Evolutionary conservation across 2,113 vertebrate genomes (phyloP), one percentile per base, ranked within the genome.

Genomic region (Grus americana): DNA sequence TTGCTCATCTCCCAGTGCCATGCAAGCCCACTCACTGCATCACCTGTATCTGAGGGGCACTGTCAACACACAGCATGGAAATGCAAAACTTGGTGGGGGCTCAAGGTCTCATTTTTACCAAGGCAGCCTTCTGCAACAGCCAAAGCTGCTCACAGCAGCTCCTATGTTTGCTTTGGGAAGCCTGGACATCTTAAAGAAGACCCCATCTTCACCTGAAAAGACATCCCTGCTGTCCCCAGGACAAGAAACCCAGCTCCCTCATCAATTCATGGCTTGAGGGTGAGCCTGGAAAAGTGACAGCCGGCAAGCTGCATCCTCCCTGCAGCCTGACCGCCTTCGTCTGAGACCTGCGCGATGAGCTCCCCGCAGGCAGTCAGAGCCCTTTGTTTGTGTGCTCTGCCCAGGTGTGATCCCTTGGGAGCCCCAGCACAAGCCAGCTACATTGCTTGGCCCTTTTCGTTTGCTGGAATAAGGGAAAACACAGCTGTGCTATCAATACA

Each of bases 291-390:
- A 57, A 76, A 88, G 44, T 1, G 40, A 79, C 32, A 61, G 34
- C 10, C 47, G 38, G 30, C 52, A 57, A 79, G 50, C 54, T 59
- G 50, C 55, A 71, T 32, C 71, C 38, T 93, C 38, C 47, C n/a
- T 40, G 0, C 0, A 5, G 54, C 68, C 70, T 0, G 1, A 21
- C 12, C 42, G 42, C 9, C 46, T 34, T 23, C 0, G 0, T 26
- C 65, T 0, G 4, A 71, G 50, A 27, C 12, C 24, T 3, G 0
- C 0, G 5, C 2, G 5, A 29, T 2, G 16, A 57, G 57, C 52
- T 54, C 57, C 14, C 42, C 2, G 3, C 7, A 2, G 0, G 50
- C 85, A 79, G 70, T 27, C 1, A 0, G 42, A 82, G n/a, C 73
- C 73, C 57, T 42, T 5, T 82, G 17, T 66, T 66, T 34, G 55